Conservation (phyloP, 2,888 invertebrate genomes). For the Prosopocoilus inquinatus region DNA sequence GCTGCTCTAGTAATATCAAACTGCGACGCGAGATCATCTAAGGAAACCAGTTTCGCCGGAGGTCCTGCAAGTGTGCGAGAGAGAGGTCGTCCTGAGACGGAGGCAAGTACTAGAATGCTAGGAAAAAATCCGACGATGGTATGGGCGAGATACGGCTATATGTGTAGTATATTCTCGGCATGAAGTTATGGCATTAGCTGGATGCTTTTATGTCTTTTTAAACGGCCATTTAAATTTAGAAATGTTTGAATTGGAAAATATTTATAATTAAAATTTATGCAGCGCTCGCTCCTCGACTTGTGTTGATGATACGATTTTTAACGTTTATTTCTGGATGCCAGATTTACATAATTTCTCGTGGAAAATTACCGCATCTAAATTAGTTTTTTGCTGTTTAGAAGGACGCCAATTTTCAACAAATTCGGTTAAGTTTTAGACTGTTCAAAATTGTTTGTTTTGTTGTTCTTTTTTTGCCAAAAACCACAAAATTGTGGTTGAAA, state of each 20-base stretch:
- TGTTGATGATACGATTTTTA: too few species aligned
- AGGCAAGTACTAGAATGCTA: constrained; percentile 1
- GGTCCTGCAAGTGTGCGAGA: constrained; percentile 17
- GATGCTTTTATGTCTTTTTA: constrained; percentile 15
- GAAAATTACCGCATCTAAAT: too few species aligned
- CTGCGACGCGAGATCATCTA: constrained; percentile 22
- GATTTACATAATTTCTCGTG: too few species aligned
- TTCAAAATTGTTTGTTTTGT: too few species aligned
- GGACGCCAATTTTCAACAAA: too few species aligned
- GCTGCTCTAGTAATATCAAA: constrained; percentile 30
- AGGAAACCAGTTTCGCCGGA: constrained; percentile 21
- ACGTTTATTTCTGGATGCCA: too few species aligned
- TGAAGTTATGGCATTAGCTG: constrained; percentile 7
- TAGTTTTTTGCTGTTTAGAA: too few species aligned
- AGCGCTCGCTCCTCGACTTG: background rate
- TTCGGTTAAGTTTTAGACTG: too few species aligned
- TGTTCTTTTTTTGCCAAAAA: too few species aligned
- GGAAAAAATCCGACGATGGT: constrained; percentile 1
- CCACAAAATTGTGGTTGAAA: too few species aligned
- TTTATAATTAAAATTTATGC: constrained; percentile 15
- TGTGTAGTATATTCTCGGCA: constrained; percentile 1
- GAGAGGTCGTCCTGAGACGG: background rate
- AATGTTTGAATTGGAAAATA: constrained; percentile 10
- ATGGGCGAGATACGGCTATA: background rate
- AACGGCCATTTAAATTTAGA: constrained; percentile 14